Conservation (phyloP, 53 echinoderm and acorn worm genomes). For the Echinometra lucunter region DNA sequence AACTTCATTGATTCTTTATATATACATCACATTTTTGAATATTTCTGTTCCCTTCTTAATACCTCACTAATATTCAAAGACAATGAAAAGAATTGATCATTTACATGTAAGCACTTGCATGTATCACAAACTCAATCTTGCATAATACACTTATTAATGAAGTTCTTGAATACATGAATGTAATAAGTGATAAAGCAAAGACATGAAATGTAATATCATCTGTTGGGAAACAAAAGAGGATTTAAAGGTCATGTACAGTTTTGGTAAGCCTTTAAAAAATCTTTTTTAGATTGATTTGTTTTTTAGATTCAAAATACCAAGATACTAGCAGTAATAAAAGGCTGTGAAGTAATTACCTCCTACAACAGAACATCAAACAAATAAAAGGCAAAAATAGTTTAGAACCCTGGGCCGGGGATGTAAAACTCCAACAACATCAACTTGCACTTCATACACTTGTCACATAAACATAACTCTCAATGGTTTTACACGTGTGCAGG, state of each 20-base stretch:
- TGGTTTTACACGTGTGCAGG: no score
- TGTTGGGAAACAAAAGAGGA: not conserved
- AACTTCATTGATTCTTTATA: not conserved
- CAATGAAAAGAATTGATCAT: not conserved
- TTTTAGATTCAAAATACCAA: no score
- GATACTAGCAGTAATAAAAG: no score
- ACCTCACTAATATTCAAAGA: not conserved
- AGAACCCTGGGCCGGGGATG: no score
- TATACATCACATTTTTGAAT: not conserved
- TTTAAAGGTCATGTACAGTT: no score
- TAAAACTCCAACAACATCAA: no score
- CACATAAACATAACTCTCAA: no score
- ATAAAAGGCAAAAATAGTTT: no score
- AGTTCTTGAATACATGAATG: conserved; percentile 38
- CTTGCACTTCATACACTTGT: no score
- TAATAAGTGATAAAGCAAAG: not conserved
- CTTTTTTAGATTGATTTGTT: no score
- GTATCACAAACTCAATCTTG: not conserved
- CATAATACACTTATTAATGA: not conserved
- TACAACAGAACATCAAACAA: no score
- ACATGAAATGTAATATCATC: not conserved
- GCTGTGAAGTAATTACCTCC: no score
- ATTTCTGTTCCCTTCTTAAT: not conserved
- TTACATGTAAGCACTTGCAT: not conserved
- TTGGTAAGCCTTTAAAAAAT: not conserved